Conservation (phyloP, 2,888 invertebrate genomes). For the Drosophila seclusa region DNA sequence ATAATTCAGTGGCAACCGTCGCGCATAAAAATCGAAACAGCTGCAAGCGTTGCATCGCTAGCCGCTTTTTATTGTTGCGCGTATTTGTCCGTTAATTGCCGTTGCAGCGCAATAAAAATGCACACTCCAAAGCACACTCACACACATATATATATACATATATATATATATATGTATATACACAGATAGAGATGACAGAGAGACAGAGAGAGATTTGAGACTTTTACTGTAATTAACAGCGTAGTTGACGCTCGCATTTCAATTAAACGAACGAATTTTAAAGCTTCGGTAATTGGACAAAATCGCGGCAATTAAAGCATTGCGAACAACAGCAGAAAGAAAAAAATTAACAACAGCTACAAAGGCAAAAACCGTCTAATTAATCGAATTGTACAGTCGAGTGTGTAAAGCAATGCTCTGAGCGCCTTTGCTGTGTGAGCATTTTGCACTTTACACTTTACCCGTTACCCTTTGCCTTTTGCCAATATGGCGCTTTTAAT, state of each 20-base stretch:
- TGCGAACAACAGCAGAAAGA: neutral
- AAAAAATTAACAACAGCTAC: neutral
- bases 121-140: conserved; percentile 14
- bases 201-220: conserved; percentile 18
- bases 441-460: conserved; percentile 32
- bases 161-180: neutral
- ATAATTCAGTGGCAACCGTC: conserved; percentile 71
- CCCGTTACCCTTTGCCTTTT: conserved; percentile 37
- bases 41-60: conserved; percentile 57
- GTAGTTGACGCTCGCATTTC: conserved; percentile 42
- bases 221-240: conserved; percentile 61
- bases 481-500: conserved; percentile 68
- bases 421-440: conserved; percentile 39
- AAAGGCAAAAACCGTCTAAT: conserved; percentile 61
- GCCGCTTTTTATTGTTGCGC: conserved; percentile 67
- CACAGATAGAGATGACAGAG: neutral
- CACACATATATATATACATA: neutral
- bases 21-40: conserved; percentile 75
- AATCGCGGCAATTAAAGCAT: conserved; percentile 23
- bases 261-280: conserved; percentile 57
- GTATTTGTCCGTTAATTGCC: conserved; percentile 77
- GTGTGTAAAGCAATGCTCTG: conserved; percentile 45
- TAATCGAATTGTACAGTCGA: conserved; percentile 66
- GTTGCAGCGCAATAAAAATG: conserved; percentile 67
- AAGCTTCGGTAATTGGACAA: conserved; percentile 40